Conservation (phyloP, 2,888 invertebrate genomes). For the Thymelicus sylvestris region DNA sequence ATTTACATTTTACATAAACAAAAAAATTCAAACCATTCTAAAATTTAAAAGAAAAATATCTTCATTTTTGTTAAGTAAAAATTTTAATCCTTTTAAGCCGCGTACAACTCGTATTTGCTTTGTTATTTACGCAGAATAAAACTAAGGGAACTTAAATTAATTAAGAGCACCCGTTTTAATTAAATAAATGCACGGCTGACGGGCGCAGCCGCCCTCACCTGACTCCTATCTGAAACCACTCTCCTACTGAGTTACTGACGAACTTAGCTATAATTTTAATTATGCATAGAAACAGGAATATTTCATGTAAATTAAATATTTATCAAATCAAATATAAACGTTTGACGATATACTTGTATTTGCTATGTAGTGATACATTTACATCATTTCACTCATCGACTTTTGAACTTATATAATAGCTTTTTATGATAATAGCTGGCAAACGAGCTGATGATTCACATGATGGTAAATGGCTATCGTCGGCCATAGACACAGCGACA, state of each 20-base stretch:
- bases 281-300: too few relatives aligned
- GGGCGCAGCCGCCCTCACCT: neutral
- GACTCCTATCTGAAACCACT: neutral
- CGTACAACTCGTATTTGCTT: neutral
- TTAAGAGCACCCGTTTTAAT: conserved; percentile 2
- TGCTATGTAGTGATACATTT: too few relatives aligned
- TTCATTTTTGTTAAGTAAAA: neutral
- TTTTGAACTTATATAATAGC: too few relatives aligned
- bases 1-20: too few relatives aligned
- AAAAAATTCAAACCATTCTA: neutral
- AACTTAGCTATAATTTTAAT: neutral
- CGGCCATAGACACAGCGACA: too few relatives aligned
- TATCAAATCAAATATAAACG: too few relatives aligned
- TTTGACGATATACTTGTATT: too few relatives aligned
- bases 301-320: too few relatives aligned
- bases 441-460: too few relatives aligned
- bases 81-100: neutral
- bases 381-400: too few relatives aligned
- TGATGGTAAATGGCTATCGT: too few relatives aligned
- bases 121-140: conserved; percentile 3
- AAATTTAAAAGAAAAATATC: neutral
- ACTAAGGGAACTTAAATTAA: conserved; percentile 3
- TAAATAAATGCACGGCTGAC: neutral
- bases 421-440: too few relatives aligned
- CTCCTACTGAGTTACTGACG: neutral